Base-by-base conservation (phyloP, 2,797 vertebrate species). In the Rhinogobio ventralis region DNA sequence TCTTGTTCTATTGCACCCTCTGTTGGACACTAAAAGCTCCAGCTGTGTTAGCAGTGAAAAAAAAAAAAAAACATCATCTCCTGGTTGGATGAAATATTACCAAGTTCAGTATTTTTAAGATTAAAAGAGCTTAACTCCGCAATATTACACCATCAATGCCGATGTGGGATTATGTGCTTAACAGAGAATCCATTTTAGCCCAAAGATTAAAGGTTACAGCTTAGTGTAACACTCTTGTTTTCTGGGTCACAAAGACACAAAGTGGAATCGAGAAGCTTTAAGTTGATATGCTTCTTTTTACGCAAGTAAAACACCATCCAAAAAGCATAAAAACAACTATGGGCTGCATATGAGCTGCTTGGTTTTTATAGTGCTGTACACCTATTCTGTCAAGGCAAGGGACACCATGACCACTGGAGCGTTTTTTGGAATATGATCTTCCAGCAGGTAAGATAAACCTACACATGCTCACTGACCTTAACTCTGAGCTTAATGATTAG, bases 111-210 rank as follows among this genome's bases (percentile, higher is more conserved):
- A 66, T 73, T 85, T 79, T 49, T 64, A 79, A 79, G 83, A 80
- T 85, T 79, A 85, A 80, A 85, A 80, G 77, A 66, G 55, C 68
- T 81, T 88, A 86, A 75, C 45, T 68, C n/a, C 8, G 20, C 57
- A 84, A 73, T 51, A 88, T 69, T 81, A 78, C 55, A 51, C 76
- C n/a, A 42, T 15, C 45, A 60, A 81, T 78, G 67, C 77, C 74
- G 45, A 82, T 75, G 83, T 57, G 11, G 69, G 85, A 87, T 88
- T 87, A 88, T 87, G 67, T 81, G 49, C 73, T 89, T 78, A 88
- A 81, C 57, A 85, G 79, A 79, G 42, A 73, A 81, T 67, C 64
- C 25, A 57, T 71, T 74, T 62, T 17, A 86, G 66, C n/a, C 60
- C 28, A 57, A 53, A 79, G 19, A 39, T 75, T 75, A 57, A 42